Evolutionary conservation across 2,113 vertebrate species (phyloP), one percentile per base, ranked within the genome.

Genomic region (Nansenia antarctica): DNA sequence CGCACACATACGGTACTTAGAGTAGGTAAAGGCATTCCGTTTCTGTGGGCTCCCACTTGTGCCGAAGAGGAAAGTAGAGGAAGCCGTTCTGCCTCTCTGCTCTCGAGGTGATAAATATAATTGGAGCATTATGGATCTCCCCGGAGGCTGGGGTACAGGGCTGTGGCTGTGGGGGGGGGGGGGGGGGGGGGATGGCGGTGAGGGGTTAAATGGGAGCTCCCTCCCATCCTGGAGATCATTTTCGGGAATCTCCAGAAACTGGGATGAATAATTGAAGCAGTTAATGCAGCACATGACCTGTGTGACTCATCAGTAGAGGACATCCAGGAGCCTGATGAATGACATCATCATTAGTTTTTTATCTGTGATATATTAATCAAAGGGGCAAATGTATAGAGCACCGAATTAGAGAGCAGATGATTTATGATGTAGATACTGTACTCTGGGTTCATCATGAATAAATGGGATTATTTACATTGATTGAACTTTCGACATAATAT

Each of bases 201-300:
- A 27, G 66, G 74, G 70, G 72, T 77, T 31, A 32, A 31, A 78
- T 26, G 39, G 67, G 60, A 62, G 3, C 2, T 47, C 77, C 70
- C 82, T 59, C 70, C 75, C 58, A 47, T 57, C 75, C 67, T 31
- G 60, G 32, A 70, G 74, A 80, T 72, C 77, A 77, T 84, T 80
- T 82, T 85, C n/a, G 53, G 76, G 63, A 85, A 74, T 37, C 3
- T 69, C 80, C 64, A 71, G 71, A 77, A 72, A 27, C 64, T 66
- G 62, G 72, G 68, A 85, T 90, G 80, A 90, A 90, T 88, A 88
- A 90, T 86, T 84, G 77, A 89, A 65, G 79, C 74, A 72, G 85
- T 86, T 88, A 86, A 85, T 87, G 74, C 76, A 71, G 78, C 65
- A 54, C 76, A 73, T 84, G 78, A 86, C 83, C 81, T 76, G 57